Base-by-base conservation (phyloP, 2,113 vertebrate species). In the Origma solitaria region DNA sequence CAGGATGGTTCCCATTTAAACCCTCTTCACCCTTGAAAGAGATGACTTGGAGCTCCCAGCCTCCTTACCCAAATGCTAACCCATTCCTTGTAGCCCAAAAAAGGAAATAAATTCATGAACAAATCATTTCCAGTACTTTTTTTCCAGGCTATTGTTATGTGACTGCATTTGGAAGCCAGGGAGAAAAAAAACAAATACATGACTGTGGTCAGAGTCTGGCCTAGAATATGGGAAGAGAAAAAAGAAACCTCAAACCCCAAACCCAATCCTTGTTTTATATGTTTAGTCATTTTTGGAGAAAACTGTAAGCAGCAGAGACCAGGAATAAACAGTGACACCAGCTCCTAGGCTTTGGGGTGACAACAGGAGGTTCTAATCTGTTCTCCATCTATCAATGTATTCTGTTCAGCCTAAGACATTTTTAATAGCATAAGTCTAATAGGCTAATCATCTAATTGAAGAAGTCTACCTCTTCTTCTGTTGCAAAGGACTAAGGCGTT, bases 131-230 rank as follows among this genome's bases (percentile, higher is more conserved):
- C 90, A 92, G 49, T 65, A 76, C 35, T 92, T 72, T 68, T 83
- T 54, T 94, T 65, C 30, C 60, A 97, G 57, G n/a, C 94, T 92
- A 95, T 97, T 96, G 96, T 97, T 95, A 82, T 91, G 53, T 81
- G 92, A 75, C 91, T 92, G 82, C 82, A 71, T 94, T 94, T 97
- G 94, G 92, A 96, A 94, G 42, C 40, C 88, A 81, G 56, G 53
- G 47, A 93, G n/a, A 27, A 82, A 92, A 94, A 93, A 95, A 68
- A 9, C 68, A 93, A 97, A 92, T 64, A 58, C 91, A 94, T 92
- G 65, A 95, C 88, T 96, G 94, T 78, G 94, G 95, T 95, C 54
- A 83, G 71, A 50, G 30, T 73, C 76, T 90, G 71, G 45, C 69
- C 51, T 70, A 75, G 76, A 94, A 91, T 10, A 64, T 53, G 58